Percentiles rank a stretch among this genome's conserved stretches.
These are phyloP conservation scores for Eumaeus atala DNA, from an alignment of 1,140 invertebrate genomes.

Conservation along the genomic window DNA sequence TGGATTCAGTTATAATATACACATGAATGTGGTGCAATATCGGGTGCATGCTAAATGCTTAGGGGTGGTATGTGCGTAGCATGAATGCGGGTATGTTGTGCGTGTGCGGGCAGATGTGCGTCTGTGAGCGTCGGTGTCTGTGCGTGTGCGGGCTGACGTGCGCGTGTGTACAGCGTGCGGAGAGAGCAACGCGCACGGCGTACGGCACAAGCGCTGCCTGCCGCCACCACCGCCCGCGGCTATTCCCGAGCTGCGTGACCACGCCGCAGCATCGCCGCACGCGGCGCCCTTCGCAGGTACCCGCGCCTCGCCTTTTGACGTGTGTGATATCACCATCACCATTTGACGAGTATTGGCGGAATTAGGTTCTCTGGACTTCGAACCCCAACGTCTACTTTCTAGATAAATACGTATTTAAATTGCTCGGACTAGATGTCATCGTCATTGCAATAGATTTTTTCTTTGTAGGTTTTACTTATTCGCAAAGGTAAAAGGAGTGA, in stretches of 20 bases:
- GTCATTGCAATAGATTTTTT: no score
- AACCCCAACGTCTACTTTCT: no score
- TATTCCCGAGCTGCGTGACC: slow-evolving; percentile 90
- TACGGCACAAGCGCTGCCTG: slow-evolving; percentile 87
- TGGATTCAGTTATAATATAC: neutral
- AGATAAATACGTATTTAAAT: no score
- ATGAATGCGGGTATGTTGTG: neutral
- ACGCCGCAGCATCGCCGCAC: slow-evolving; percentile 74
- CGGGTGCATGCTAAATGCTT: slow-evolving; percentile 1
- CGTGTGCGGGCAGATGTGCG: neutral
- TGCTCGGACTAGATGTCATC: no score
- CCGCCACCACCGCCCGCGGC: slow-evolving; percentile 82
- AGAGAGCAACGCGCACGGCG: slow-evolving; percentile 87
- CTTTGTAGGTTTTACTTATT: no score
- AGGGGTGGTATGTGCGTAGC: neutral
- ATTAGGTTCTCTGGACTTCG: neutral
- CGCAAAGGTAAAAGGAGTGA: no score
- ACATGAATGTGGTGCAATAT: neutral
- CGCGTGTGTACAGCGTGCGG: slow-evolving; percentile 57
- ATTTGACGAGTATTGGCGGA: slow-evolving; percentile 2
- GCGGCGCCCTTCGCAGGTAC: slow-evolving; percentile 64
- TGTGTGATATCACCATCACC: neutral
- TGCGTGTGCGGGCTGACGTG: slow-evolving; percentile 11
- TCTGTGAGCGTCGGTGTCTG: slow-evolving; percentile 1
- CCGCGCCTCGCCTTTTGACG: neutral